These are phyloP conservation scores for Toxotes chatareus DNA, from an alignment of 2,113 vertebrate genomes.

Conservation along the genomic window DNA sequence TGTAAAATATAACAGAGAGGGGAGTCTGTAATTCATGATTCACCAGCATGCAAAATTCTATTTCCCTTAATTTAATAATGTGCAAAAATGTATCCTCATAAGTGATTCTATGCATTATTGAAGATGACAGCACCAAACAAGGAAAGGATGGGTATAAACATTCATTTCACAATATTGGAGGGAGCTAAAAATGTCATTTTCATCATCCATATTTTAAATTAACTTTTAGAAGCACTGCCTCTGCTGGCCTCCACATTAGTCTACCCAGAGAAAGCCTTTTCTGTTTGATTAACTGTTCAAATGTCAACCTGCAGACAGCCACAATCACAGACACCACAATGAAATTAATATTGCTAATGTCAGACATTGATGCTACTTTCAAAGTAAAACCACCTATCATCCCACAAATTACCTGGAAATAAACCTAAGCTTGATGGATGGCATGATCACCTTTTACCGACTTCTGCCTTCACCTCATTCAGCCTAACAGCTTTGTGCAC, in stretches of 20 bases:
- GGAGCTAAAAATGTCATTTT: conserved; percentile 41
- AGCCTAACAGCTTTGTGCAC: neutral
- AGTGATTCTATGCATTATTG: conserved; percentile 47
- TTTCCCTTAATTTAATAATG: conserved; percentile 50
- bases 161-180: conserved; percentile 13
- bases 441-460: neutral
- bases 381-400: conserved; percentile 28
- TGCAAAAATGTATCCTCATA: conserved; percentile 34
- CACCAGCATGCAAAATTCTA: conserved; percentile 16
- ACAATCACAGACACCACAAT: conserved; percentile 26
- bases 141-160: conserved; percentile 5
- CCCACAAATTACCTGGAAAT: conserved; percentile 37
- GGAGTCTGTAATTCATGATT: conserved; percentile 34
- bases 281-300: conserved; percentile 66
- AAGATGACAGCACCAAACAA: conserved; percentile 33
- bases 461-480: conserved; percentile 16
- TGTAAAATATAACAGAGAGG: conserved; percentile 44
- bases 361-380: conserved; percentile 52
- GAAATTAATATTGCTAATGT: conserved; percentile 39
- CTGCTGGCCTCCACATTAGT: conserved; percentile 1
- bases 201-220: conserved; percentile 57
- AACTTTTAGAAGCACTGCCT: conserved; percentile 29
- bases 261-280: conserved; percentile 11
- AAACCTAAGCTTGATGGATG: conserved; percentile 36
- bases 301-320: conserved; percentile 63